Conservation (phyloP, 2,888 invertebrate species). For the Ophion costatus region DNA sequence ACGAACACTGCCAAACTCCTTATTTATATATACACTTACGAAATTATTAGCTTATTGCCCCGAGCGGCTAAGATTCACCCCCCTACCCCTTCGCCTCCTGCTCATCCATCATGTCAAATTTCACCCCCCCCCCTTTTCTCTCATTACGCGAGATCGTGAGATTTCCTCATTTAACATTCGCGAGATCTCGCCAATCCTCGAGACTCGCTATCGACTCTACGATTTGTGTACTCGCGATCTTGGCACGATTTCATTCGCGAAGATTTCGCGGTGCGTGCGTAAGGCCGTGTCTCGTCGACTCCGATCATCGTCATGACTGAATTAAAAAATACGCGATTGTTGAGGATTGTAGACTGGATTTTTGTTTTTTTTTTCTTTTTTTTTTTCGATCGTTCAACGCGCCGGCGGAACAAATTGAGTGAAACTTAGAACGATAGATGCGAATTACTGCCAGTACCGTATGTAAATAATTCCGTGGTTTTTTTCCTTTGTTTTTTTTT, state of each 20-base stretch:
- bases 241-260: background rate
- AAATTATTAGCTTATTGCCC: slow-evolving; percentile 59
- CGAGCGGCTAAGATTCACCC: slow-evolving; percentile 65
- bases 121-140: too few species aligned
- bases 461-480: slow-evolving; percentile 76
- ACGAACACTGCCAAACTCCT: slow-evolving; percentile 80
- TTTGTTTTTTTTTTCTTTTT: slow-evolving; percentile 9
- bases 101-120: background rate
- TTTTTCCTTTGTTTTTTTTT: slow-evolving; percentile 57
- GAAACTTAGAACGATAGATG: slow-evolving; percentile 63
- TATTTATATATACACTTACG: slow-evolving; percentile 73
- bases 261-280: slow-evolving; percentile 25
- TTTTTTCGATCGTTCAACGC: slow-evolving; percentile 50
- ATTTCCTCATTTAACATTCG: background rate
- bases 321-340: slow-evolving; percentile 38
- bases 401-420: slow-evolving; percentile 46
- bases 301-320: slow-evolving; percentile 44
- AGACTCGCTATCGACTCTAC: background rate
- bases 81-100: background rate
- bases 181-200: too few species aligned
- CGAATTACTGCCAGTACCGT: slow-evolving; percentile 80
- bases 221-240: background rate
- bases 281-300: slow-evolving; percentile 8
- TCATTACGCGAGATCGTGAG: background rate
- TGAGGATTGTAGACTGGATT: slow-evolving; percentile 35